Evolutionary conservation across 2,888 invertebrate species (phyloP), one percentile per base, ranked within the genome.

Genomic region (Drosophila sordidula): DNA sequence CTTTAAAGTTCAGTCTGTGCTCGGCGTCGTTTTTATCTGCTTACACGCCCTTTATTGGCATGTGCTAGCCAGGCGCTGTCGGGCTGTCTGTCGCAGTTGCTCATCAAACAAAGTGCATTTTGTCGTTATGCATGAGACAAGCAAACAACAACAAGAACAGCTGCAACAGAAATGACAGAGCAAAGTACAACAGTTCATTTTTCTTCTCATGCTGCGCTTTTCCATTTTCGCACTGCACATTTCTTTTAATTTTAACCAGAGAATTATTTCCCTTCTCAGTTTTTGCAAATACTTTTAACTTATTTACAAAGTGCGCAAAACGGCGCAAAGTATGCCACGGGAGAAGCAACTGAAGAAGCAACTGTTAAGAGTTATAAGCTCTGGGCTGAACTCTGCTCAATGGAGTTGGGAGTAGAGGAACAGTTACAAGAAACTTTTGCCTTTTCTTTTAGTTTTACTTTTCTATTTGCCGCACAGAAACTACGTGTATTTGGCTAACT

Each of bases 61-160:
- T 39, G 22, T 51, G 8, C 45, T 18, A 52, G 45, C 26, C 25
- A 18, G 18, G 18, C 18, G 18, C 18, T 18, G 18, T 18, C 18
- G 6, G 62, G 25, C 9, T 39, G 22, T 50, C 45, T 22, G 45
- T 26, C 12, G n/a, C 18, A 34, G 57, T 25, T 55, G 70, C 61
- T 81, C 82, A 80, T 81, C 75, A 63, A 64, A 69, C 67, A 75
- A 75, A 80, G 71, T 82, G 86, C 79, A 78, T 75, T 81, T 74
- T 66, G 61, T 57, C 57, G 64, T 75, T 66, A 34, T 56, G 66
- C 72, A 56, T 26, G 41, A 56, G 36, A 50, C 50, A 57, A 57
- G 41, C 29, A n/a, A 46, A 18, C 50, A 18, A n/a, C 39, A 75
- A 36, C 18, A 50, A 59, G 1, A 18, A 18, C 18, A 18, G n/a